Evolutionary conservation across 2,113 vertebrate species (phyloP).

Genomic region (Phocoena phocoena): DNA sequence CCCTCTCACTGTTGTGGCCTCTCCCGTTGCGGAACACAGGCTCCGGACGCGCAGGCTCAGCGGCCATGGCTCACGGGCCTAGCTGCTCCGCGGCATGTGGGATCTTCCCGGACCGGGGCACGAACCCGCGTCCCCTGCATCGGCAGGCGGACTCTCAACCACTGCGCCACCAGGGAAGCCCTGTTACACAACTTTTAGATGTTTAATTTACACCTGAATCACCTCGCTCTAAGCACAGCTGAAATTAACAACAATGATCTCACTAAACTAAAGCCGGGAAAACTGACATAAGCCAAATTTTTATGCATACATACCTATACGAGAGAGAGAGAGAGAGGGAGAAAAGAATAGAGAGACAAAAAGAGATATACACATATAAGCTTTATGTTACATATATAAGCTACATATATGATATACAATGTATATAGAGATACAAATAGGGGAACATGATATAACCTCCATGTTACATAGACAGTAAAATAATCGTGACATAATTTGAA

Average conservation of each 20-base stretch:
- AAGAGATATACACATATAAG: neutral
- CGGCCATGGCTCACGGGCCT: too few relatives aligned
- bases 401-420: neutral
- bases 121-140: too few relatives aligned
- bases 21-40: too few relatives aligned
- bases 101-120: too few relatives aligned
- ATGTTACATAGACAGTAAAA: neutral
- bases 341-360: neutral
- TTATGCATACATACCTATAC: neutral
- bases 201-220: neutral
- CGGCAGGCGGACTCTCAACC: too few relatives aligned
- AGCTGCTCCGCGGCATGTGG: too few relatives aligned
- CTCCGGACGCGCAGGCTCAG: too few relatives aligned
- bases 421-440: neutral
- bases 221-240: neutral
- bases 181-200: neutral
- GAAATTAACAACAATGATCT: neutral
- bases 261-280: neutral
- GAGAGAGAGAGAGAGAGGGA: neutral
- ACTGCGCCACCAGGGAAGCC: too few relatives aligned
- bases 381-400: neutral
- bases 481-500: neutral
- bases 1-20: too few relatives aligned
- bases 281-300: neutral
- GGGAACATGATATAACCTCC: neutral